These are phyloP conservation scores for Drosophila gunungcola DNA, from an alignment of 1,140 invertebrate genomes.

Conservation along the genomic window DNA sequence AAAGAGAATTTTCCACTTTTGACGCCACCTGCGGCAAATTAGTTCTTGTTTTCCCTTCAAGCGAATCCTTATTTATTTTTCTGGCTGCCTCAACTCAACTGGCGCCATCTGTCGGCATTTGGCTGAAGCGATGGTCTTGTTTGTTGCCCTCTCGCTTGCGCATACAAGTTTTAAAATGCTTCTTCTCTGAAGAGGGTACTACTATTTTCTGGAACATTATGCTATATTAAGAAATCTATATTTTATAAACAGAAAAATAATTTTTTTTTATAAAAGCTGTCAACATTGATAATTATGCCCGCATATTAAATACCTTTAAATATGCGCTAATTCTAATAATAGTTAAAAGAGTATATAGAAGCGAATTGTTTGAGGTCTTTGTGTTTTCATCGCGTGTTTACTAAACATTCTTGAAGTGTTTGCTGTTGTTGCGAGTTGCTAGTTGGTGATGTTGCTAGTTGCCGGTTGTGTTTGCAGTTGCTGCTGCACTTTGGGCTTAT, in stretches of 20 bases:
- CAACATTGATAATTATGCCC: no score
- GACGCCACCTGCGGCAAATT: conserved; percentile 18
- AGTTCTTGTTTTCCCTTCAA: conserved; percentile 14
- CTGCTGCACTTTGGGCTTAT: conserved; percentile 55
- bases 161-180: conserved; percentile 14
- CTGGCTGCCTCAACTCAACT: background rate
- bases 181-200: background rate
- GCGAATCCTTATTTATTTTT: conserved; percentile 17
- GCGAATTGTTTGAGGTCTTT: background rate
- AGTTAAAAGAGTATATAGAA: background rate
- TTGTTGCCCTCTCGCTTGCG: conserved; percentile 4
- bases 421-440: conserved; percentile 30
- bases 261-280: no score
- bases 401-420: conserved; percentile 50
- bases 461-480: conserved; percentile 18
- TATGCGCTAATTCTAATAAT: no score
- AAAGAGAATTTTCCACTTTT: conserved; percentile 34
- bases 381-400: conserved; percentile 58
- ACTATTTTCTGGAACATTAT: no score
- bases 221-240: no score
- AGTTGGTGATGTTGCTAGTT: conserved; percentile 13
- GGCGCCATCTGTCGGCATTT: conserved; percentile 56
- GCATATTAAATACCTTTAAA: no score
- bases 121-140: conserved; percentile 10
- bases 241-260: no score